Evolutionary conservation across 2,113 vertebrate genomes (phyloP).

Genomic region (Onychostruthus taczanowskii): DNA sequence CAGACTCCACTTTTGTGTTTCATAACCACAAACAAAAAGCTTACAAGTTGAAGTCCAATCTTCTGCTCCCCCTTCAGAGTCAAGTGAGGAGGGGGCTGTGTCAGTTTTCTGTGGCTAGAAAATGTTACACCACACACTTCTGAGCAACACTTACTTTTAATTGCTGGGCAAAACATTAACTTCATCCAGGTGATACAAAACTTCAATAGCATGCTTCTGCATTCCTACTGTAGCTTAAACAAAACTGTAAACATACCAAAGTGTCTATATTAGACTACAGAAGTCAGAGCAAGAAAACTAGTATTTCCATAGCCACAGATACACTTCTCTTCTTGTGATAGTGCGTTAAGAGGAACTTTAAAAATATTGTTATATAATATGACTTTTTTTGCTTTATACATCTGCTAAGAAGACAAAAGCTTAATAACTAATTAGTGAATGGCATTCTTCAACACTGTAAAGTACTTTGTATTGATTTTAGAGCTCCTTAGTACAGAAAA

Average conservation of each 20-base stretch:
- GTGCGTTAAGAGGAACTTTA: background rate
- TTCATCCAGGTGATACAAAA: conserved; percentile 45
- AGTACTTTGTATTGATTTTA: background rate
- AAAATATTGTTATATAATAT: background rate
- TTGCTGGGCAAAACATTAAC: conserved; percentile 43
- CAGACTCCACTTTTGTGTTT: accelerated
- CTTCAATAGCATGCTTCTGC: conserved; percentile 54
- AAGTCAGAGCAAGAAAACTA: conserved; percentile 36
- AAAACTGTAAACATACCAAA: conserved; percentile 21
- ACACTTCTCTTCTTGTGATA: background rate
- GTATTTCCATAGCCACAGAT: background rate
- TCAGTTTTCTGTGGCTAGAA: background rate
- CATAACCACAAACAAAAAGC: background rate
- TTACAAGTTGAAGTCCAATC: background rate
- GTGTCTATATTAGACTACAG: conserved; percentile 17
- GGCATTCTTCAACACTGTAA: background rate
- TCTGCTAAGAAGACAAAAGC: background rate
- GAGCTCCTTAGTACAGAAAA: background rate
- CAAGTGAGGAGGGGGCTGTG: background rate
- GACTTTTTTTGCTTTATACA: conserved; percentile 11
- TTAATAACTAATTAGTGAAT: background rate
- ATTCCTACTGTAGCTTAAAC: conserved; percentile 40
- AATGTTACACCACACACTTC: background rate
- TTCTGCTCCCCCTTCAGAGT: background rate
- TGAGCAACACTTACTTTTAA: conserved; percentile 47